Evolutionary conservation across 2,113 vertebrate species (phyloP).

Genomic region (Willisornis vidua): DNA sequence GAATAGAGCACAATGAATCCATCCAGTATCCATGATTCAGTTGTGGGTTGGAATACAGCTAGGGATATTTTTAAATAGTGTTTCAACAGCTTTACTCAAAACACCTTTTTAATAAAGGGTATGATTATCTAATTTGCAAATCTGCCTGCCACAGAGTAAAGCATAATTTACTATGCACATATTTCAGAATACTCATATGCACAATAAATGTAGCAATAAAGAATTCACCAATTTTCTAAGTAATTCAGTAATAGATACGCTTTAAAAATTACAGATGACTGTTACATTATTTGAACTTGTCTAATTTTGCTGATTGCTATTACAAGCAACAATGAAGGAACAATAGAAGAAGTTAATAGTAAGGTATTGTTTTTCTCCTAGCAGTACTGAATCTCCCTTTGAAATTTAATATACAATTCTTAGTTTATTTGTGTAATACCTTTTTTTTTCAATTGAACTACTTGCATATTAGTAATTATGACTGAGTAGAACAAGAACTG

Average conservation of each 20-base stretch:
- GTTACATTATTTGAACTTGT: neutral
- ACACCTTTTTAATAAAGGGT: slow-evolving; percentile 33
- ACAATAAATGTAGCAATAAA: neutral
- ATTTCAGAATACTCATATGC: neutral
- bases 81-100: neutral
- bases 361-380: neutral
- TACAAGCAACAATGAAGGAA: neutral
- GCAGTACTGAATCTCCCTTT: neutral
- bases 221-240: neutral
- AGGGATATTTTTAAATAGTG: neutral
- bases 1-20: neutral
- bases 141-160: neutral
- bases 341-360: neutral
- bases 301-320: neutral
- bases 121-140: slow-evolving; percentile 36
- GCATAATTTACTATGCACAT: slow-evolving; percentile 1
- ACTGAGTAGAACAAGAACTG: neutral
- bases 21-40: neutral
- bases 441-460: neutral
- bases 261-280: neutral
- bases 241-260: neutral
- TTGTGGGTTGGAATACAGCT: neutral
- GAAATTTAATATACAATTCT: neutral
- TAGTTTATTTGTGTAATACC: neutral
- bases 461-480: neutral